Percentiles rank a stretch among this genome's conserved stretches.
Conservation (phyloP, 2,113 vertebrate genomes). For the Paradoxurus hermaphroditus region DNA sequence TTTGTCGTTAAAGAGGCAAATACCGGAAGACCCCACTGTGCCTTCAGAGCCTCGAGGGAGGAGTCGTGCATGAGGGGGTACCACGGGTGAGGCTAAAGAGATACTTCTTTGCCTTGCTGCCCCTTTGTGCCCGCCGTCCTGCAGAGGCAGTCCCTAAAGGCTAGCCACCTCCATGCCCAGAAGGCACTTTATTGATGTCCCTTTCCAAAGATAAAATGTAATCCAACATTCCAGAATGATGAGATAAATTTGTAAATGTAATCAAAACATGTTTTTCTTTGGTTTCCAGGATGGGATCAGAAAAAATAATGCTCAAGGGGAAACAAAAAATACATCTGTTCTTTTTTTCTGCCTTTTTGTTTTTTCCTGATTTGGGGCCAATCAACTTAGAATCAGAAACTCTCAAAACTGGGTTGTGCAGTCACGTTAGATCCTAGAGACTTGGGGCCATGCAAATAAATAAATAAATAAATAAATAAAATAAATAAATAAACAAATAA, state of each 20-base stretch:
- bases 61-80: background rate
- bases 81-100: background rate
- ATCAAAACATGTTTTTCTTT: conserved; percentile 63
- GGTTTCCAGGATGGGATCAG: conserved; percentile 46
- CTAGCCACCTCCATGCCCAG: background rate
- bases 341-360: conserved; percentile 5
- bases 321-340: background rate
- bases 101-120: background rate
- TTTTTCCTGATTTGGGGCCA: background rate
- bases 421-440: background rate
- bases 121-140: background rate
- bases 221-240: conserved; percentile 60
- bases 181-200: background rate
- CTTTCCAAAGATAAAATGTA: background rate
- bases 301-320: conserved; percentile 49
- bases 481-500: background rate
- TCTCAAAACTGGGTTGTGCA: background rate
- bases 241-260: conserved; percentile 64
- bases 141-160: background rate
- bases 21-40: background rate
- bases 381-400: background rate
- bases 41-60: background rate
- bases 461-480: background rate
- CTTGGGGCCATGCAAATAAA: background rate
- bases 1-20: conserved; percentile 2